Conservation (phyloP, 2,113 vertebrate species). For the Gallinago jamesoni region DNA sequence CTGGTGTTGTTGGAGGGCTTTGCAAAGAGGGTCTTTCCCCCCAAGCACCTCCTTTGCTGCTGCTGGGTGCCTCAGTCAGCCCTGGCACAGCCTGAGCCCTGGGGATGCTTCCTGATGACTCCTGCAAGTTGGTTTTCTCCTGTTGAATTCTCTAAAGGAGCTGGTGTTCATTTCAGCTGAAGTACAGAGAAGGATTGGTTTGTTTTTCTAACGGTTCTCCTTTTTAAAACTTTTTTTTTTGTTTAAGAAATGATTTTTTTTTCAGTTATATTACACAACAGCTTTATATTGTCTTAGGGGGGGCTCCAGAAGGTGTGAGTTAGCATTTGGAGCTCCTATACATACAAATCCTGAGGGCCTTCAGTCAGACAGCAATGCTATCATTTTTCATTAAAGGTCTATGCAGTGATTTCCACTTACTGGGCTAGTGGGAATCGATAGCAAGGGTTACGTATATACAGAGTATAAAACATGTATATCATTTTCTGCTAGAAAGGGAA, state of each 20-base stretch:
- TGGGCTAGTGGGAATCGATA: not conserved
- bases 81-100: fast-evolving
- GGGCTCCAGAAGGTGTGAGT: not conserved
- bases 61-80: not conserved
- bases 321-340: not conserved
- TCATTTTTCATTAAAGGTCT: not conserved
- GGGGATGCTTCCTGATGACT: not conserved
- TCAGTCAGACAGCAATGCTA: not conserved
- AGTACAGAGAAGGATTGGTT: not conserved
- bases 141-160: not conserved
- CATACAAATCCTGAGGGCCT: not conserved
- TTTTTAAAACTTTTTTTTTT: not conserved
- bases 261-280: not conserved
- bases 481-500: not conserved
- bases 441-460: not conserved
- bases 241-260: not conserved
- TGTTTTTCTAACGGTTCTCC: not conserved
- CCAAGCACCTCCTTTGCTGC: not conserved
- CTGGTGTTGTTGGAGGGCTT: not conserved
- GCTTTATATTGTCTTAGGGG: fast-evolving
- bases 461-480: not conserved
- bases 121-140: not conserved
- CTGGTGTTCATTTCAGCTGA: not conserved
- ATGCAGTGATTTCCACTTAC: not conserved
- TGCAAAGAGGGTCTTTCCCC: not conserved